These are phyloP conservation scores for Molossus molossus DNA, from an alignment of 2,797 vertebrate species.

Conservation along the genomic window DNA sequence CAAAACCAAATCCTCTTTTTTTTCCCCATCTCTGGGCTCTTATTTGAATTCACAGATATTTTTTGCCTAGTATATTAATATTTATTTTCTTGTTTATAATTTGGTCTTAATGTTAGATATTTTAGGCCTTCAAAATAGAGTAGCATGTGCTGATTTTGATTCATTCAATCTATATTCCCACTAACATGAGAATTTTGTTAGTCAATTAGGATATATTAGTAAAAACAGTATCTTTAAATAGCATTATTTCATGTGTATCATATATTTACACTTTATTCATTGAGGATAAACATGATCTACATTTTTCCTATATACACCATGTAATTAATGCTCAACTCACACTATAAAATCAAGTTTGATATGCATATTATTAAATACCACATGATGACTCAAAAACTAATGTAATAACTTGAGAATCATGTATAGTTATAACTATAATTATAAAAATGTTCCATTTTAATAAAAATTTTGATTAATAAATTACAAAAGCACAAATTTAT, in stretches of 20 bases:
- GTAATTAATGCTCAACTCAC: not conserved
- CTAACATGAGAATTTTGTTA: constrained; percentile 7
- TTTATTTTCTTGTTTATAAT: not conserved
- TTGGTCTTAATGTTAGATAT: not conserved
- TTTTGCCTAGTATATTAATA: not conserved
- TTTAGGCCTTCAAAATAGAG: constrained; percentile 22
- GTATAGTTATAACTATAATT: not conserved
- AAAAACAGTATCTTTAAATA: not conserved
- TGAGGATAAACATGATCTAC: not conserved
- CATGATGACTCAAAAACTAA: constrained; percentile 30
- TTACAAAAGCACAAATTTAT: not conserved
- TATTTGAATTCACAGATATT: not conserved
- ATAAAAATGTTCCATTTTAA: not conserved
- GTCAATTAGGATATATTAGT: not conserved
- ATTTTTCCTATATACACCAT: not conserved
- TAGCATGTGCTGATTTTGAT: not conserved
- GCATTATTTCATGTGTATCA: not conserved
- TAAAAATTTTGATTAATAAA: constrained; percentile 57
- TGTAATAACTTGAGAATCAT: not conserved
- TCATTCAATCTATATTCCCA: not conserved
- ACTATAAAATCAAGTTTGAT: not conserved
- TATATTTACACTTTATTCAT: constrained; percentile 6
- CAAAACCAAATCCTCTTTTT: not conserved
- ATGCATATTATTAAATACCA: constrained; percentile 48
- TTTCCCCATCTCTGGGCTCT: not conserved